Conservation (phyloP, 2,113 vertebrate genomes). For the Saccopteryx bilineata region DNA sequence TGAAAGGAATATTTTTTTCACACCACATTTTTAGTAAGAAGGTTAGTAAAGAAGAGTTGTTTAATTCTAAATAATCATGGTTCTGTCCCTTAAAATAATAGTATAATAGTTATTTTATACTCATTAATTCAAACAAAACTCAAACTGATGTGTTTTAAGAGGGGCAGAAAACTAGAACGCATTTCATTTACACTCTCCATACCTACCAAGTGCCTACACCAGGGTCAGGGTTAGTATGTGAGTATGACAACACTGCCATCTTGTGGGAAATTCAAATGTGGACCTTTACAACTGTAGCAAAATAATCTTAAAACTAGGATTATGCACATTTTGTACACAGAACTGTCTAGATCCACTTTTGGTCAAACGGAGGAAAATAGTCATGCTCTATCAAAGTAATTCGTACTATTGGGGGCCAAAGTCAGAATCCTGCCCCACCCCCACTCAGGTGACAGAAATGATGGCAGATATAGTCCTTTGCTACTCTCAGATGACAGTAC, state of each 20-base stretch:
- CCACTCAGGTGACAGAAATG: neutral
- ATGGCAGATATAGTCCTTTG: neutral
- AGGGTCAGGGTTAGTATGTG: neutral
- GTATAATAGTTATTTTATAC: neutral
- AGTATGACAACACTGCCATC: slow-evolving; percentile 59
- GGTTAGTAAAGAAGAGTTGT: neutral
- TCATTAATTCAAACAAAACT: neutral
- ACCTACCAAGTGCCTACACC: accelerated
- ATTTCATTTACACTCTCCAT: neutral
- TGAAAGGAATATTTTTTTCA: neutral
- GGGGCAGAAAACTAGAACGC: neutral
- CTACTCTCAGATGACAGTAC: neutral
- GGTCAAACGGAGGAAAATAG: neutral
- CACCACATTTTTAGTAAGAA: neutral
- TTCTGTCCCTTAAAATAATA: neutral
- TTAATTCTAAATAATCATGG: neutral
- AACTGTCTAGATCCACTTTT: neutral
- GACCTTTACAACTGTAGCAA: accelerated
- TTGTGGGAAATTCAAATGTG: neutral
- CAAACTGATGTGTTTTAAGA: neutral
- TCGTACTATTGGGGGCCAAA: neutral
- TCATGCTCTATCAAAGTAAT: neutral
- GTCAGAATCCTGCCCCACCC: neutral
- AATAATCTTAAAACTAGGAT: neutral
- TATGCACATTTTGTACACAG: neutral